Conservation (phyloP, 2,797 vertebrate species). For the Anguilla anguilla region DNA sequence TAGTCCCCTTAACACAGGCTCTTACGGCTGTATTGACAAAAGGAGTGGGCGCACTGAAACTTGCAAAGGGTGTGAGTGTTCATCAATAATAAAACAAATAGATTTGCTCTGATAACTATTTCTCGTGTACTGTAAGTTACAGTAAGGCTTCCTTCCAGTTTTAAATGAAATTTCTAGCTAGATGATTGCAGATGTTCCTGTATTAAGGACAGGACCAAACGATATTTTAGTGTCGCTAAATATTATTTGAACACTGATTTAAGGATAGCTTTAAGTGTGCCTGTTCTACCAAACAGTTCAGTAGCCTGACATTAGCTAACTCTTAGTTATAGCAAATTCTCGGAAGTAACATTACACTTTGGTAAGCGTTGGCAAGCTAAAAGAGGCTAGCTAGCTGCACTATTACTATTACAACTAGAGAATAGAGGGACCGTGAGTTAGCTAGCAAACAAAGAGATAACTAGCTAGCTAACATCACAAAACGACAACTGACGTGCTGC, state of each 20-base stretch:
- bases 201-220: neutral
- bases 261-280: neutral
- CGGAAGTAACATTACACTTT: neutral
- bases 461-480: neutral
- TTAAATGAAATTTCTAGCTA: neutral
- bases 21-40: neutral
- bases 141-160: neutral
- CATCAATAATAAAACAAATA: neutral
- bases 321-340: neutral
- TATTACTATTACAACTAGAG: neutral
- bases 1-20: too few species aligned
- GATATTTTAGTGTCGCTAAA: neutral
- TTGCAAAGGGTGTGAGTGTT: neutral
- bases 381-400: neutral
- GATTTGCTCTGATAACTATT: neutral
- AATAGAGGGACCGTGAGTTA: neutral
- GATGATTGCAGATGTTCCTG: neutral
- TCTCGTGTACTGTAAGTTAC: neutral
- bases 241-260: neutral
- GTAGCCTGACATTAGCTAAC: neutral
- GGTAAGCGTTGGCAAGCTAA: neutral
- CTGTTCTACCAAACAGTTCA: neutral
- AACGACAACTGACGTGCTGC: neutral
- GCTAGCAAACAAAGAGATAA: neutral
- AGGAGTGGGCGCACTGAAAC: neutral